Evolutionary conservation across 1,140 invertebrate genomes (phyloP), one percentile per base, ranked within the genome.

Genomic region (Heliothis virescens): DNA sequence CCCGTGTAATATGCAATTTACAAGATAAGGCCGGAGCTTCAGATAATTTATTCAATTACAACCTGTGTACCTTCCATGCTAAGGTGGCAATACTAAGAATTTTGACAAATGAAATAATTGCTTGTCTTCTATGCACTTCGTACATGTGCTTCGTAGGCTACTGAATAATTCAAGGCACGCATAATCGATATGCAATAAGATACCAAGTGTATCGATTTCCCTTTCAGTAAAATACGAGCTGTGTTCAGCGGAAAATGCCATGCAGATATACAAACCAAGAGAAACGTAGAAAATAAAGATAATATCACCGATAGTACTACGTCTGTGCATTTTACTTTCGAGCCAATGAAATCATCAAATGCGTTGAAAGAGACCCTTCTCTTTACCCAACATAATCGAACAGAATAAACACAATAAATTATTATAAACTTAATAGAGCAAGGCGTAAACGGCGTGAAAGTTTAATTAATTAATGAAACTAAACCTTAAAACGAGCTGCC

Each of bases 401-500:
- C 53, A 76, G 50, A 75, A 50, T 41, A 78, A 71, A 83, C 41
- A 74, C 75, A 80, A 74, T 80, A 60, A 83, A 82, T 79, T 80
- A 81, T 80, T 48, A 59, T 83, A 82, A 84, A 83, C 79, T 67
- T 83, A 83, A 83, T 79, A 80, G 80, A 81, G 62, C 80, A 72
- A 59, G 79, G 78, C 78, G 79, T 81, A 79, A 84, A 84, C 72
- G 73, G 73, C 77, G 86, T 84, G 86, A 89, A 89, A 89, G 86
- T 87, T 79, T 83, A 86, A 87, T 86, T 85, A 87, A 86, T 86
- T 85, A 85, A 84, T 82, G 81, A 85, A 83, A 83, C 84, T 86
- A 79, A 82, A 81, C 79, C 81, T 72, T 74, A 82, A 83, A 80
- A 80, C 79, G 80, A 83, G 79, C 63, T 72, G 76, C 83, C 72